These are phyloP conservation scores for Drosophila chauvacae DNA, from an alignment of 1,140 invertebrate genomes.

Conservation along the genomic window DNA sequence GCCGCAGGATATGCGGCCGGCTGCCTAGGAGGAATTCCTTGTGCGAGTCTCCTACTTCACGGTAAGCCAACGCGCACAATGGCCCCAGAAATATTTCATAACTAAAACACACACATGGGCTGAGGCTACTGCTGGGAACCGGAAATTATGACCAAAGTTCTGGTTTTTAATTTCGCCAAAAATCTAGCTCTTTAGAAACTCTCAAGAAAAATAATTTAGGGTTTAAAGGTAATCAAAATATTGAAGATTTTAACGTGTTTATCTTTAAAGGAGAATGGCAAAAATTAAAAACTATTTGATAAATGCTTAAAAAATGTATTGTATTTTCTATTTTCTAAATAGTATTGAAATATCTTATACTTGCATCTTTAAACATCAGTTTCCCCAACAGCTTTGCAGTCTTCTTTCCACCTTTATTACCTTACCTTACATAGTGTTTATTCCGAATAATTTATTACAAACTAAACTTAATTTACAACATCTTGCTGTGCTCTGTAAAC, in stretches of 20 bases:
- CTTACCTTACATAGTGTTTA: neutral
- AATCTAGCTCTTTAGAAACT: no score
- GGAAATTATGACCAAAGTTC: conserved; percentile 31
- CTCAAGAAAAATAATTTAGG: no score
- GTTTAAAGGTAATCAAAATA: no score
- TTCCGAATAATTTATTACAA: neutral
- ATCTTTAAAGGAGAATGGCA: no score
- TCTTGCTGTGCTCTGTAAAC: conserved; percentile 1
- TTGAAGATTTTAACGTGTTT: no score
- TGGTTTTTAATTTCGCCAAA: neutral
- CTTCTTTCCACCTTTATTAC: neutral
- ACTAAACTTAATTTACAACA: conserved; percentile 14
- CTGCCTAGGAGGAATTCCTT: conserved; percentile 51
- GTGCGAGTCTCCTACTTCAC: conserved; percentile 22
- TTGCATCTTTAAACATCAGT: neutral
- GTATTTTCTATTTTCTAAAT: no score
- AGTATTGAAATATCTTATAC: neutral
- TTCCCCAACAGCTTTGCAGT: neutral
- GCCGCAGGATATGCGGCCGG: conserved; percentile 61
- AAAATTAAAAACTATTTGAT: neutral
- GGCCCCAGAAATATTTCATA: conserved; percentile 39
- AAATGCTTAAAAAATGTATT: neutral
- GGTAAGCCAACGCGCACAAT: conserved; percentile 46
- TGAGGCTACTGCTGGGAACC: neutral
- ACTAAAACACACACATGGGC: conserved; percentile 19